These are phyloP conservation scores for Augiades crinisus DNA, from an alignment of 2,888 invertebrate species.

Conservation along the genomic window DNA sequence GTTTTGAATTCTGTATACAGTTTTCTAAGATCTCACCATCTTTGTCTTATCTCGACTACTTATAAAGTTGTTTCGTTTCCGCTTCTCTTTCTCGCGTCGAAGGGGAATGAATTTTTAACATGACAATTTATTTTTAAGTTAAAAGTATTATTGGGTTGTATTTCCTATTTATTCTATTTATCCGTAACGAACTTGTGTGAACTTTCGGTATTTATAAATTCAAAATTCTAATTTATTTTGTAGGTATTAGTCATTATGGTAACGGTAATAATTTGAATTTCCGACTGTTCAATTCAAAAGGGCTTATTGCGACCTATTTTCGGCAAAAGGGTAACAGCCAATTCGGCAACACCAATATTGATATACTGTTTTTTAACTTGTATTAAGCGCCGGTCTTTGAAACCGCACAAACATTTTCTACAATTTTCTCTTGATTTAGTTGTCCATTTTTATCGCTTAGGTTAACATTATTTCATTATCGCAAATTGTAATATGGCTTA, in stretches of 20 bases:
- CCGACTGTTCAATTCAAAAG: no score
- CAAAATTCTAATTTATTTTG: constrained; percentile 26
- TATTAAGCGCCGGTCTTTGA: background rate
- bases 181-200: constrained; percentile 48
- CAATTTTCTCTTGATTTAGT: background rate
- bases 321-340: no score
- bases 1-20: constrained; percentile 62
- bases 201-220: constrained; percentile 52
- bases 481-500: constrained; percentile 19
- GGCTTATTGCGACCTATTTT: no score
- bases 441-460: constrained; percentile 26
- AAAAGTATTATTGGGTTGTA: constrained; percentile 18
- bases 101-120: constrained; percentile 62
- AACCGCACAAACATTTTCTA: background rate
- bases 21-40: constrained; percentile 75
- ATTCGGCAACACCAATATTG: background rate
- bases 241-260: constrained; percentile 7
- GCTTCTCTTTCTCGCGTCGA: constrained; percentile 68
- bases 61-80: constrained; percentile 39
- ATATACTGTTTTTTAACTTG: background rate
- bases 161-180: constrained; percentile 31
- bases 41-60: constrained; percentile 46
- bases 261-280: no score
- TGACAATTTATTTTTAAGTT: constrained; percentile 53
- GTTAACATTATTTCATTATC: constrained; percentile 24